Base-by-base conservation (phyloP, 1,140 invertebrate genomes). In the Psilanteris sp. region DNA sequence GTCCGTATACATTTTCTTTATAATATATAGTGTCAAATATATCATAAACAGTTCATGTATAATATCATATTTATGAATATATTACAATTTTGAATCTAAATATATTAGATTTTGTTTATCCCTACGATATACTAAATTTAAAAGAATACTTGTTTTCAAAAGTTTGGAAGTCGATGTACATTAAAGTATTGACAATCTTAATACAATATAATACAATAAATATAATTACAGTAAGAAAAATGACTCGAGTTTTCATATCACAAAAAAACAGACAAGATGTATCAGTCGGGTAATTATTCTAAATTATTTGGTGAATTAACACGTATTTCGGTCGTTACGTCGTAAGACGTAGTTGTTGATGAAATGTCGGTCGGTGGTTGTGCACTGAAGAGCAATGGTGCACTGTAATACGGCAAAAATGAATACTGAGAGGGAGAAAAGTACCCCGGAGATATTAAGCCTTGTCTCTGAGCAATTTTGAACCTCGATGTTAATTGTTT, bases 401-500 rank as follows among this genome's bases (percentile, higher is more conserved):
- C 48, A 0, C 86, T 82, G 46, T 90, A 90, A 48, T 90, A 91
- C 0, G 90, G 88, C 6, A 90, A 83, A 3, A 90, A 79, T 0
- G 92, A 91, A 84, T 93, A 93, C 74, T 92, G 91, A 0, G 89
- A 84, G n/a, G 91, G 89, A 7, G 91, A 89, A 62, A 94, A 93
- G 71, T 93, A 92, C 32, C 93, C 90, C 0, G 92, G 90, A 18
- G 93, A 90, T 77, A 95, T 93, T 3, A 96, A 76, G 0, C 94
- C 94, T 80, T 96, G 94, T n/a, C 95, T 86, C 72, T 96, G 95
- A 0, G 94, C 95, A 79, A 96, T 94, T 86, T 97, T 96, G 37
- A 97, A 86, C 1, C 95, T 87, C 0, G 96, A 96, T 0, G 96
- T 96, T 71, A 97, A 85, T 78, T 98, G 96, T 80, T 98, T 98